A percentile compares a stretch with the other conserved stretches of the same genome.
Evolutionary conservation across 1,140 invertebrate species (phyloP).

Genomic region (Hycleus phaleratus): DNA sequence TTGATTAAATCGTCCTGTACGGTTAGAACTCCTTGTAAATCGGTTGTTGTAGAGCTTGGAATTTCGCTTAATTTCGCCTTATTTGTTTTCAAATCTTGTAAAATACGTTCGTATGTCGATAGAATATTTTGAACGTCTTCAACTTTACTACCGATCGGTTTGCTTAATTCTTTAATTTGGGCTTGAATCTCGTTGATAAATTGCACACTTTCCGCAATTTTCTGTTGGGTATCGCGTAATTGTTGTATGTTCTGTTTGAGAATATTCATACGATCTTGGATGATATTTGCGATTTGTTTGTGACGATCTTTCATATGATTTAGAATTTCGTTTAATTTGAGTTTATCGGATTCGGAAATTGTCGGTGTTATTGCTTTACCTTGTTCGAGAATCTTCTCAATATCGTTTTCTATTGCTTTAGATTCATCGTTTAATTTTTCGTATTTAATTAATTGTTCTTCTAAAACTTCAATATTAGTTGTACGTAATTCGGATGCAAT

Average conservation of each 20-base stretch:
- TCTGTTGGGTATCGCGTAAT: conserved; percentile 67
- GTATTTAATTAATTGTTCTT: conserved; percentile 80
- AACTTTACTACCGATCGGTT: conserved; percentile 74
- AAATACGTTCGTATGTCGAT: conserved; percentile 67
- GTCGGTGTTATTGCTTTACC: conserved; percentile 72
- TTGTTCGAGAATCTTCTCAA: conserved; percentile 67
- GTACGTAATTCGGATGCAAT: conserved; percentile 70
- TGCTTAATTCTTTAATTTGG: conserved; percentile 72
- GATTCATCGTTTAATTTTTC: conserved; percentile 70
- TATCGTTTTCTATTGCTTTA: conserved; percentile 57
- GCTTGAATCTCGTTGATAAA: conserved; percentile 74
- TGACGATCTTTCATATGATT: conserved; percentile 70
- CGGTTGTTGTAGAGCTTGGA: conserved; percentile 63
- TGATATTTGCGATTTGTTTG: conserved; percentile 60
- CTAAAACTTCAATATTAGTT: conserved; percentile 67
- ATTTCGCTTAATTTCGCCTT: conserved; percentile 71
- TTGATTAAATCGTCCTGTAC: conserved; percentile 79
- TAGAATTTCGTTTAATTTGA: conserved; percentile 69
- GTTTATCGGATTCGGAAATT: conserved; percentile 75
- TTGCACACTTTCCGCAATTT: conserved; percentile 69
- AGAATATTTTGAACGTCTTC: conserved; percentile 77
- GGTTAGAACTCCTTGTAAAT: conserved; percentile 67
- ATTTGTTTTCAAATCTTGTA: conserved; percentile 71
- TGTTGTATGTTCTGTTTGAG: conserved; percentile 69
- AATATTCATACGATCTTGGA: conserved; percentile 64